A percentile compares a stretch with the other conserved stretches of the same genome.
Conservation (phyloP, 2,113 vertebrate species). For the human (Homo sapiens) region GRCh38 chr16:78540001-78540500, state of each 20-base stretch:
- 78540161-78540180: neutral
- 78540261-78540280: rapidly evolving
- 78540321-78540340: neutral
- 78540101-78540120: neutral
- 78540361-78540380: neutral
- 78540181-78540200: neutral
- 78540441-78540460: neutral
- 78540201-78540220: neutral
- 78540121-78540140: neutral
- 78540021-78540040: neutral
- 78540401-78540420: neutral
- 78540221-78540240: neutral
- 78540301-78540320: too few relatives aligned
- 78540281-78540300: neutral
- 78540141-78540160: neutral
- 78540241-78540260: neutral
- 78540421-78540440: neutral
- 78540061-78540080: neutral
- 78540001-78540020: too few relatives aligned
- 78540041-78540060: too few relatives aligned
- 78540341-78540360: neutral
- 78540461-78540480: neutral
- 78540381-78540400: rapidly evolving
- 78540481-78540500: neutral
- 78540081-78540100: neutral